Percentiles rank a stretch among this genome's conserved stretches.
Conservation (phyloP, 2,888 invertebrate genomes). For the Amblyteles armatorius region DNA sequence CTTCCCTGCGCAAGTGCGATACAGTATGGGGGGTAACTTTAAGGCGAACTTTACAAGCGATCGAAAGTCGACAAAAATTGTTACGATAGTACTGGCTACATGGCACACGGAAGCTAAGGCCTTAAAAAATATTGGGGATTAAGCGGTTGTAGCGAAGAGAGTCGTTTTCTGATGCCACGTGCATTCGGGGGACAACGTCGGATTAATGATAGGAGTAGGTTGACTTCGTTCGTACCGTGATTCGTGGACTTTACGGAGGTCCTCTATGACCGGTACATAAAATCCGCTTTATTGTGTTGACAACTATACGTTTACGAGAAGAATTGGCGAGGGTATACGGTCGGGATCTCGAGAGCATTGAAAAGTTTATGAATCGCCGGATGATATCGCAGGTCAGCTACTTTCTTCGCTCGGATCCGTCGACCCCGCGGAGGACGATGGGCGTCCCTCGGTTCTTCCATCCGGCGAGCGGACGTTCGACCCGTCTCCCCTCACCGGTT, state of each 20-base stretch:
- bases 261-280: not conserved
- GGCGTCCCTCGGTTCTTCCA: constrained; percentile 31
- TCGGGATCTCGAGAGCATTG: constrained; percentile 69
- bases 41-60: no score
- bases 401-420: constrained; percentile 56
- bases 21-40: no score
- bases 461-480: constrained; percentile 46
- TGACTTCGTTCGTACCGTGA: not conserved
- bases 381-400: constrained; percentile 31
- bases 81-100: no score
- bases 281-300: constrained; percentile 42
- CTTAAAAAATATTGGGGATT: no score
- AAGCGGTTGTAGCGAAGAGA: no score
- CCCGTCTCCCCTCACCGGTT: constrained; percentile 23
- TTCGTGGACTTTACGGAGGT: not conserved
- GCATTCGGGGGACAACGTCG: no score
- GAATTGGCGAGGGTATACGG: constrained; percentile 52
- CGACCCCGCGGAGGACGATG: constrained; percentile 36
- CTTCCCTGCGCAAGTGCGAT: no score
- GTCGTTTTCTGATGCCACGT: no score
- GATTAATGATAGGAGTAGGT: no score
- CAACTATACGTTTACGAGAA: constrained; percentile 53
- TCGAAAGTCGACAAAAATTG: no score
- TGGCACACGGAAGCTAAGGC: no score
- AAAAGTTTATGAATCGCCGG: constrained; percentile 74